phyloP scores from a whole-genome alignment of 2,113 vertebrate species.

The Rhineura floridana region DNA sequence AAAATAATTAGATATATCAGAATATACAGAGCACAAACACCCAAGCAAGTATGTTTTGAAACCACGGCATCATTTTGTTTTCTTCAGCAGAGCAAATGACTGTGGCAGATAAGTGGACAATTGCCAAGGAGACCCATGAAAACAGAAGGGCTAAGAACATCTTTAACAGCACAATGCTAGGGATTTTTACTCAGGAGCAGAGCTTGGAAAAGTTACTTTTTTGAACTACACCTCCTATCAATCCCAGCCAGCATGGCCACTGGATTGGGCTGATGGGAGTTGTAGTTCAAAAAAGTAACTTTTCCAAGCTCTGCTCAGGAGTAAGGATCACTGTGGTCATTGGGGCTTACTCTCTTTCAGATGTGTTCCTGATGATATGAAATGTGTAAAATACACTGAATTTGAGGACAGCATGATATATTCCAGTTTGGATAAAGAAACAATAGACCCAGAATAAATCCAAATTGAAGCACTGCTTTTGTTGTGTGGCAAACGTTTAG shows the following conservation, averaged over 20 bases:
- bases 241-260: no score
- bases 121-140: conserved; percentile 1
- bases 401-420: neutral
- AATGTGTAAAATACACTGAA: neutral
- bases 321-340: neutral
- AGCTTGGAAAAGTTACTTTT: no score
- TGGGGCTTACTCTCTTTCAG: neutral
- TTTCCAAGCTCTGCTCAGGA: no score
- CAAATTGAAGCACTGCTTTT: neutral
- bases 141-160: conserved; percentile 18
- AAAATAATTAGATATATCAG: conserved; percentile 46
- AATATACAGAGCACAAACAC: conserved; percentile 39
- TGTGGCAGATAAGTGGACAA: conserved; percentile 10
- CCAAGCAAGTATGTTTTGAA: conserved; percentile 8
- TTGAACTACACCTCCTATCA: no score
- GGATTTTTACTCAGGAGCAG: neutral
- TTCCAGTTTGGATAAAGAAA: neutral
- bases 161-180: neutral
- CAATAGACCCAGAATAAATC: neutral
- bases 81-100: conserved; percentile 1
- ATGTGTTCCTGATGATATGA: neutral
- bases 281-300: no score
- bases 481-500: neutral
- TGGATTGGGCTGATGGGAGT: no score
- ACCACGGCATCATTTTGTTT: neutral